These are phyloP conservation scores for Parelbella ahira DNA, from an alignment of 2,888 invertebrate genomes.

Conservation along the genomic window DNA sequence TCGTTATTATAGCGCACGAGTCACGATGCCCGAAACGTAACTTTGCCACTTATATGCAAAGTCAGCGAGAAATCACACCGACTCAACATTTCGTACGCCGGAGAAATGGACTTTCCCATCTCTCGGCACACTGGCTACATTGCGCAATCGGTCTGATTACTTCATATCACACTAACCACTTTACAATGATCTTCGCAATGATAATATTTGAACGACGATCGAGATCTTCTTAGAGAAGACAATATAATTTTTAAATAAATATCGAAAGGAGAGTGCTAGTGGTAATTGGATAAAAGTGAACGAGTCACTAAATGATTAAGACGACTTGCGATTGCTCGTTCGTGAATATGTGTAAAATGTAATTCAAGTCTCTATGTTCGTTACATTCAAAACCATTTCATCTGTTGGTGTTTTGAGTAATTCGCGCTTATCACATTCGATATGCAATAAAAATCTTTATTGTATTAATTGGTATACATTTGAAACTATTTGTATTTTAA, in stretches of 20 bases:
- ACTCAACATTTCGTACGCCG: conserved; percentile 35
- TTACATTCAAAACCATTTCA: no score
- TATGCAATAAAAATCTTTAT: no score
- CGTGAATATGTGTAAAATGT: no score
- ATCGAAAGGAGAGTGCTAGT: conserved; percentile 1
- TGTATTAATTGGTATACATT: no score
- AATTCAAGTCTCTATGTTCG: no score
- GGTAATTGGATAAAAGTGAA: conserved; percentile 19
- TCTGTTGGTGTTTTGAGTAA: no score
- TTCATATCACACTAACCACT: conserved; percentile 26
- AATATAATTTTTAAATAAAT: conserved; percentile 10
- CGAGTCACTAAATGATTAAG: no score
- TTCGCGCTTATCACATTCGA: no score
- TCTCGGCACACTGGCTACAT: conserved; percentile 26
- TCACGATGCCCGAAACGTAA: conserved; percentile 26
- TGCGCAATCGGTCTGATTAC: conserved; percentile 33
- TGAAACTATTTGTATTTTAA: no score
- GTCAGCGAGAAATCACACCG: conserved; percentile 37
- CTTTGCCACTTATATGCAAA: conserved; percentile 34
- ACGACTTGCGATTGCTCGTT: no score
- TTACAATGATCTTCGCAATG: conserved; percentile 24
- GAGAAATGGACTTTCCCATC: conserved; percentile 42
- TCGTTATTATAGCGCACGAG: conserved; percentile 11
- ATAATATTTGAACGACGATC: conserved; percentile 6
- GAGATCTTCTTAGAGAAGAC: conserved; percentile 7